These are phyloP conservation scores for Amiota minor DNA, from an alignment of 2,888 invertebrate genomes.

Conservation along the genomic window DNA sequence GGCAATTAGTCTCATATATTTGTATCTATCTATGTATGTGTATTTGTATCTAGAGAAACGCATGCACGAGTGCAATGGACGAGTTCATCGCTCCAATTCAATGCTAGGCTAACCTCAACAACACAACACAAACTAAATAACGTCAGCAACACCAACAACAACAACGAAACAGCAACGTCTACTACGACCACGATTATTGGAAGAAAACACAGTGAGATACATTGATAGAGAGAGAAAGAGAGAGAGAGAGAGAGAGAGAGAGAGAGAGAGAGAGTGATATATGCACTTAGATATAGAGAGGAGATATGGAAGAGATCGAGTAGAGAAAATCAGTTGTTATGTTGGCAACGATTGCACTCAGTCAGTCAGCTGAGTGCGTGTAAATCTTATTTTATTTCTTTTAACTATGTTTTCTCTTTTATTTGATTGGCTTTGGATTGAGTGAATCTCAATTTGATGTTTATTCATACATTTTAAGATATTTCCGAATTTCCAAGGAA, in stretches of 20 bases:
- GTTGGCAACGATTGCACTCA: no score
- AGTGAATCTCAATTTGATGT: no score
- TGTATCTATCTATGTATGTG: background rate
- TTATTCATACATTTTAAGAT: no score
- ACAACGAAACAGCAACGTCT: background rate
- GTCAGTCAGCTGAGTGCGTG: slow-evolving; percentile 22
- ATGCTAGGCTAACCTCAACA: slow-evolving; percentile 50
- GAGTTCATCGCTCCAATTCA: slow-evolving; percentile 72
- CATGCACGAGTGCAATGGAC: slow-evolving; percentile 40
- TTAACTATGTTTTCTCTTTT: background rate
- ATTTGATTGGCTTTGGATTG: no score
- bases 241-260: no score
- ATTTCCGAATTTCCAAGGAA: no score
- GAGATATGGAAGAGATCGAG: no score
- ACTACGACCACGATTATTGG: background rate
- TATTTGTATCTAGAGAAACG: background rate
- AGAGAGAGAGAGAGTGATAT: no score
- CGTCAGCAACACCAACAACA: background rate
- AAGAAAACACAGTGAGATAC: background rate
- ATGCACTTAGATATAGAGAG: no score
- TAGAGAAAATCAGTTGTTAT: no score
- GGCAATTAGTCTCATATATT: background rate
- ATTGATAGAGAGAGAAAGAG: background rate
- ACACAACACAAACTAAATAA: background rate
- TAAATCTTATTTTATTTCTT: background rate